These are phyloP conservation scores for Lordiphosa mommai DNA, from an alignment of 1,140 invertebrate species.

Conservation along the genomic window DNA sequence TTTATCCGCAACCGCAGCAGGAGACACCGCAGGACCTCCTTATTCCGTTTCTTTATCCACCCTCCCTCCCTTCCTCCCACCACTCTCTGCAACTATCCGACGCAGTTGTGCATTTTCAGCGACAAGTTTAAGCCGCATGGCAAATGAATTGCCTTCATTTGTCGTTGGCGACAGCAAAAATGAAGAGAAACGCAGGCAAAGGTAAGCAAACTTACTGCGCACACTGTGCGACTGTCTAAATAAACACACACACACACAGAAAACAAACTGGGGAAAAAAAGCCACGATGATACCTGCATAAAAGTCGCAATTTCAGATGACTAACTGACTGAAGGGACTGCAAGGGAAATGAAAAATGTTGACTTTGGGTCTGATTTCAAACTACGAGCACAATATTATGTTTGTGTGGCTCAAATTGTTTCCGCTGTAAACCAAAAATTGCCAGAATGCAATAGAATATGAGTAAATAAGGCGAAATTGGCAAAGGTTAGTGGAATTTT, in stretches of 20 bases:
- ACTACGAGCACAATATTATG: constrained; percentile 8
- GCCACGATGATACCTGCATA: constrained; percentile 15
- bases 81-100: background rate
- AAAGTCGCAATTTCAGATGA: constrained; percentile 42
- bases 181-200: constrained; percentile 7
- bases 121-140: constrained; percentile 55
- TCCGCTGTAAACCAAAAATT: constrained; percentile 11
- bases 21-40: constrained; percentile 3
- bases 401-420: constrained; percentile 26
- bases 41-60: no score
- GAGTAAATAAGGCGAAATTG: background rate
- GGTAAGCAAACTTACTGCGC: constrained; percentile 52
- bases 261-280: constrained; percentile 6
- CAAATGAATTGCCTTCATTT: constrained; percentile 71
- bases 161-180: constrained; percentile 27
- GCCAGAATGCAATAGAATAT: background rate
- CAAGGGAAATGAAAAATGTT: constrained; percentile 53
- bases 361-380: constrained; percentile 28
- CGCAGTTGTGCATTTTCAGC: constrained; percentile 55
- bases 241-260: constrained; percentile 47
- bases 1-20: constrained; percentile 27
- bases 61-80: no score
- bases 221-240: constrained; percentile 44
- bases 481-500: no score
- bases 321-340: background rate